These are phyloP conservation scores for Stenurella melanura DNA, from an alignment of 2,888 invertebrate genomes.

Conservation along the genomic window DNA sequence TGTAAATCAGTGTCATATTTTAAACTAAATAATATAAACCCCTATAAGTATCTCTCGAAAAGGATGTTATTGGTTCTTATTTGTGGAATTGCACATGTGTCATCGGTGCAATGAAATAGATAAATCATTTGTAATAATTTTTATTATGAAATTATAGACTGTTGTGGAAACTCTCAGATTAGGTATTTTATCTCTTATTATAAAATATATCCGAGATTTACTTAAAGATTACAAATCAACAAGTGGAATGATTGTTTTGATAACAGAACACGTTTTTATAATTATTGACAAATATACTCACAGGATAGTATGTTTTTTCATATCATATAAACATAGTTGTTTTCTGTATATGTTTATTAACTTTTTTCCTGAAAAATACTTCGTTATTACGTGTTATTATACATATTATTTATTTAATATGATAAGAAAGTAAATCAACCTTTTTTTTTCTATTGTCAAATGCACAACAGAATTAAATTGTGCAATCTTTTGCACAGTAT, in stretches of 20 bases:
- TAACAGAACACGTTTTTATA: neutral
- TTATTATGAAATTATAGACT: neutral
- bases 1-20: too few relatives aligned
- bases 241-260: neutral
- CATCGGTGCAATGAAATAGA: neutral
- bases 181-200: neutral
- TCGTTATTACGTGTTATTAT: neutral
- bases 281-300: neutral
- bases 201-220: neutral
- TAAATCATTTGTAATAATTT: neutral
- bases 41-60: too few relatives aligned
- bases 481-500: too few relatives aligned
- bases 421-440: neutral
- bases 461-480: too few relatives aligned
- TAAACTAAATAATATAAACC: too few relatives aligned
- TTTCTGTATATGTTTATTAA: too few relatives aligned
- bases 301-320: neutral
- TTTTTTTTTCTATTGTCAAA: neutral
- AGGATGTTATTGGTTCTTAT: too few relatives aligned
- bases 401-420: neutral
- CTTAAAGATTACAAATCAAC: neutral
- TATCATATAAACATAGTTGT: too few relatives aligned
- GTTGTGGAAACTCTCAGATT: neutral
- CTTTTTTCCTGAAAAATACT: neutral
- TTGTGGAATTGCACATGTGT: too few relatives aligned